Evolutionary conservation across 2,888 invertebrate genomes (phyloP), one percentile per base, ranked within the genome.

Genomic region (Osmoderma eremita): DNA sequence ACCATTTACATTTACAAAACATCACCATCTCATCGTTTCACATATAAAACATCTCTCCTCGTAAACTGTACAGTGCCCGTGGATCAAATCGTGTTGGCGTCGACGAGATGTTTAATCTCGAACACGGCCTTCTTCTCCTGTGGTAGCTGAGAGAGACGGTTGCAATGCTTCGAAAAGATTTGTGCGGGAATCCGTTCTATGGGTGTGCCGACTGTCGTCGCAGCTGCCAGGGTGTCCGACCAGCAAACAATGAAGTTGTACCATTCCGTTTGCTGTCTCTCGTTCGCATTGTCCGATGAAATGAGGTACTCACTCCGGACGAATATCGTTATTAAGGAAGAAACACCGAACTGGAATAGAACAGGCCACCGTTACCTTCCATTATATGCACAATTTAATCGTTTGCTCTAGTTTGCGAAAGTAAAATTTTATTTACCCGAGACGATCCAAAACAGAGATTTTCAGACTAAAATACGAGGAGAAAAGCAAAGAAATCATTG

Each of bases 191-290:
- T 77, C 15, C 73, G 72, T 69, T 82, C 82, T 15, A 82, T 68
- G 12, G 82, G 81, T 24, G 72, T 67, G 1, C 79, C 78, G 12
- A 79, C 71, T 68, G 77, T 78, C 12, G 65, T 67, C 20, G 69
- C 70, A 38, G 53, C 53, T 15, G 67, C 45, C 0, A 85, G 75
- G 0, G 85, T 83, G 30, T 87, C 78, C 0, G 86, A 84, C 56
- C 87, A 78, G 0, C 83, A 84, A 67, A 83, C 82, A 3, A 88
- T 81, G 79, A 87, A 88, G 69, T 84, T 84, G 8, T 81, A 84
- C 87, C 87, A 88, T 24, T 78, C 78, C 20, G 71, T 72, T 49
- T 75, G 75, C 64, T 83, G 81, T 45, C 77, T 77, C 30, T 79
- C 79, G 3, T 74, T 76, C 4, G 74, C 75, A 24, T 78, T 76